Conservation (phyloP, 2,797 vertebrate species). For the Arnoldichthys spilopterus region DNA sequence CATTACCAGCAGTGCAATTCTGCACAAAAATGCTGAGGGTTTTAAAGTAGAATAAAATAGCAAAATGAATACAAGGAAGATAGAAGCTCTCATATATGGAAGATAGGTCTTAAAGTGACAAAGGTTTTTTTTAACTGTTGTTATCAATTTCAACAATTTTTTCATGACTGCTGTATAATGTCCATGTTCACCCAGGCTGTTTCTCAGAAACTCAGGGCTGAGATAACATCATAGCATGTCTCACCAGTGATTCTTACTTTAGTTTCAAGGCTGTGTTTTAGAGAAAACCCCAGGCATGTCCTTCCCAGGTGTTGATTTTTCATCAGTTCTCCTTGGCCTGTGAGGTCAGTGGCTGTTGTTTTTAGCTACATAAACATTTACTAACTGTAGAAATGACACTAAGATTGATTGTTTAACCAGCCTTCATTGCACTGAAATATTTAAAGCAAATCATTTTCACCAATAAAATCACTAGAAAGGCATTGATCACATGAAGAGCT, state of each 20-base stretch:
- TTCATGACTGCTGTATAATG: neutral
- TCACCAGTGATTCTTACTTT: conserved; percentile 3
- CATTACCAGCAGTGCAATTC: too few species aligned
- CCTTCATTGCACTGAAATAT: neutral
- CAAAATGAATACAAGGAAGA: too few species aligned
- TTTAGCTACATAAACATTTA: conserved; percentile 14
- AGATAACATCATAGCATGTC: neutral
- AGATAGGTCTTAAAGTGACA: too few species aligned
- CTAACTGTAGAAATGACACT: neutral
- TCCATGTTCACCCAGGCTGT: neutral
- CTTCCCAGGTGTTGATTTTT: conserved; percentile 7
- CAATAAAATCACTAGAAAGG: too few species aligned
- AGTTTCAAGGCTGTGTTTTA: conserved; percentile 13
- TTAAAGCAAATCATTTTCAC: neutral
- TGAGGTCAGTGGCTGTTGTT: neutral
- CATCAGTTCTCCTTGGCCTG: conserved; percentile 32
- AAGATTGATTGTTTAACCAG: neutral
- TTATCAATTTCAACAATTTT: too few species aligned
- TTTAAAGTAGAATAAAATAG: too few species aligned
- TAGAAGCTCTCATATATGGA: too few species aligned
- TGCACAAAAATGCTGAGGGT: too few species aligned
- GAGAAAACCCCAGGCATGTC: conserved; percentile 8
- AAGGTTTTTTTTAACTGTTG: too few species aligned
- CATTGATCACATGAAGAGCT: too few species aligned
- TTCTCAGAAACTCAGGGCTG: neutral